Evolutionary conservation across 1,140 invertebrate species (phyloP).

Genomic region (Hyposmocoma kahamanoa): DNA sequence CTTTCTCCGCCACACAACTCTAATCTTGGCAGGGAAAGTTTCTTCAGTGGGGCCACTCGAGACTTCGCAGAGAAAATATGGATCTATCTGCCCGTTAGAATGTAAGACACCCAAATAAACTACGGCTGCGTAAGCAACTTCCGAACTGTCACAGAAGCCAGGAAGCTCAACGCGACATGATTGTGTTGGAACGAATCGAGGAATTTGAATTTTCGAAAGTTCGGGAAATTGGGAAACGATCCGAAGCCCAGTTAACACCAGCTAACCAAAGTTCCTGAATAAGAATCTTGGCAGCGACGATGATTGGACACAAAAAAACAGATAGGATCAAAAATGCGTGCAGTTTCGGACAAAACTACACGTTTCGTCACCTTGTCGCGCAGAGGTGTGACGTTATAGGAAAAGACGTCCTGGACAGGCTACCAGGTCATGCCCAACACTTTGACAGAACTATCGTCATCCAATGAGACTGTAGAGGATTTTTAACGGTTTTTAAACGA

Average conservation of each 20-base stretch:
- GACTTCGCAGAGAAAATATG: no score
- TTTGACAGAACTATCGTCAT: background rate
- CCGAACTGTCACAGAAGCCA: no score
- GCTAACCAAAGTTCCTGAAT: background rate
- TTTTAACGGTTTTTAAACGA: conserved; percentile 4
- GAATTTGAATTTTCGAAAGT: background rate
- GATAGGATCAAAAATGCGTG: background rate
- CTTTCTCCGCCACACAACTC: conserved; percentile 1
- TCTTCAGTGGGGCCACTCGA: no score
- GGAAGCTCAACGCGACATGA: no score
- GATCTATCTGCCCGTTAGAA: no score
- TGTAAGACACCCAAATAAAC: no score
- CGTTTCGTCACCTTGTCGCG: background rate
- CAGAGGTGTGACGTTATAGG: background rate
- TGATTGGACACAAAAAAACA: background rate
- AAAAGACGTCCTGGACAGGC: background rate
- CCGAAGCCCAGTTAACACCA: background rate
- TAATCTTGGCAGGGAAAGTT: background rate
- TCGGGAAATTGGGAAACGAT: background rate
- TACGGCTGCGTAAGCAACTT: no score
- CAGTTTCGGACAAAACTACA: background rate
- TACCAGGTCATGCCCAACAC: conserved; percentile 1
- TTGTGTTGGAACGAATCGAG: background rate
- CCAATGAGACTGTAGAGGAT: background rate
- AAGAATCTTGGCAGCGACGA: background rate